These are phyloP conservation scores for Petrocephalus zakoni DNA, from an alignment of 2,113 vertebrate genomes.

Conservation along the genomic window DNA sequence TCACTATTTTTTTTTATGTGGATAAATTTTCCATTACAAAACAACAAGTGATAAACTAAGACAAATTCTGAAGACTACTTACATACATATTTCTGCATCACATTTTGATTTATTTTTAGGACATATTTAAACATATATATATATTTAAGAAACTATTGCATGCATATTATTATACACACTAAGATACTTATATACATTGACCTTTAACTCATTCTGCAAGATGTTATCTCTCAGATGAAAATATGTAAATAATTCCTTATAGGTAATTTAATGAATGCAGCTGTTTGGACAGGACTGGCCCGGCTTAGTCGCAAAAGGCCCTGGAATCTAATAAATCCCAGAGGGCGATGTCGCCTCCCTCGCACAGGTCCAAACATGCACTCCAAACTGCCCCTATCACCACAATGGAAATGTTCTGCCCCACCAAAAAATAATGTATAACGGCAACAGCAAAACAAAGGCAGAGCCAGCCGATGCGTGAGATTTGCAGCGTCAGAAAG, in stretches of 20 bases:
- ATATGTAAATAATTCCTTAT: background rate
- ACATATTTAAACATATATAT: background rate
- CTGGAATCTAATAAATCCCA: constrained; percentile 40
- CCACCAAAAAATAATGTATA: background rate
- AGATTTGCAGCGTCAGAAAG: background rate
- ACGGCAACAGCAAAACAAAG: background rate
- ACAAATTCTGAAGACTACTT: background rate
- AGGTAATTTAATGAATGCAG: background rate
- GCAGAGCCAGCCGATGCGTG: background rate
- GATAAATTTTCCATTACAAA: background rate
- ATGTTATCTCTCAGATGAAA: background rate
- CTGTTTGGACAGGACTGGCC: background rate
- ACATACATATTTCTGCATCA: background rate
- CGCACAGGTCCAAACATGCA: constrained; percentile 54
- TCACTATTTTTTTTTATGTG: background rate
- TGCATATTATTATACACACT: background rate
- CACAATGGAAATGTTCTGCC: background rate
- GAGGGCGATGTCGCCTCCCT: constrained; percentile 39
- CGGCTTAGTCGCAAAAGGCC: background rate
- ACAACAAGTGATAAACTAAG: background rate
- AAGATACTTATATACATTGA: background rate
- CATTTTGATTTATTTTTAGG: background rate
- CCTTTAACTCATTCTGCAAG: background rate
- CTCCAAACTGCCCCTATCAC: constrained; percentile 36
- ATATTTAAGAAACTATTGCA: background rate